Evolutionary conservation across 1,140 invertebrate genomes (phyloP), one percentile per base, ranked within the genome.

Genomic region (Grapholita molesta): DNA sequence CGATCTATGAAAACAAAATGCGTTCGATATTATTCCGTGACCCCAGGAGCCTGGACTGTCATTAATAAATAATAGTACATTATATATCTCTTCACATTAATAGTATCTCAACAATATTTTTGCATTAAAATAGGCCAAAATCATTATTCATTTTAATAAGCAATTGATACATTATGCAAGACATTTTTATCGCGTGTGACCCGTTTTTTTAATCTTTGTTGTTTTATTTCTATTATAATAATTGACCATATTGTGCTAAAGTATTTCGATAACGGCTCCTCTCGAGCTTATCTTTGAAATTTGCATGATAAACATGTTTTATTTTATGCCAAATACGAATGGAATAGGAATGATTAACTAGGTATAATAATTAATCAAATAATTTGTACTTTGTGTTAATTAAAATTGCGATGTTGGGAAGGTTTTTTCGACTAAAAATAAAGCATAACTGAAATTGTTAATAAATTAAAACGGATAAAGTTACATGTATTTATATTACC

Each of bases 121-220:
- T 61, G 24, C 25, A 28, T 30, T 28, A 28, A 61, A 61, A 61
- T 61, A 61, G 55, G 55, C 24, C 55, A 61, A 61, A 28, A 28
- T 15, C 55, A 61, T 61, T 15, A 61, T 61, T 61, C 55, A 61
- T 61, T 61, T 30, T 61, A 61, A 61, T 61, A 61, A 61, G 55
- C 55, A 61, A 61, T 61, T 61, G 55, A 61, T 61, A 28, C 55
- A 61, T 61, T 61, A 61, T 61, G 55, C 55, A 61, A 61, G 55
- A 61, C 55, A 25, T 61, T 61, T 61, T 61, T 61, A 61, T 61
- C 55, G 7, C 55, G 25, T 61, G 30, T 61, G 55, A 61, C 55
- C 55, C n/a, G 55, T 61, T 61, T 61, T 32, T 61, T 30, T 32
- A 61, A 61, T 61, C 55, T 25, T 61, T 55, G 55, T 28, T 61